Base-by-base conservation (phyloP, 2,113 vertebrate species). In the Chinchilla lanigera region DNA sequence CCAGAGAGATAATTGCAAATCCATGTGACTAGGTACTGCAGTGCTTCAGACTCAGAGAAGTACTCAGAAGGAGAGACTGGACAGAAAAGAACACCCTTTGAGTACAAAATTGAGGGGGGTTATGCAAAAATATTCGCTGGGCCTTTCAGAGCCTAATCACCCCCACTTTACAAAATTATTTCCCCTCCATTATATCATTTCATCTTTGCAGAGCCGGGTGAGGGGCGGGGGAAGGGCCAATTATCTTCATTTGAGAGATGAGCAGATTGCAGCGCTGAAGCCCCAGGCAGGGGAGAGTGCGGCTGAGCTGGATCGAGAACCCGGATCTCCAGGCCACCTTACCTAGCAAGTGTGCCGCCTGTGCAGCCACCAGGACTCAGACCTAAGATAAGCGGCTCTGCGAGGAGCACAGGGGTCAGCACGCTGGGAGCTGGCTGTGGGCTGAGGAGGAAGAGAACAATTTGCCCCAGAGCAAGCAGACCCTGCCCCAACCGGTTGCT, bases 111-210 rank as follows among this genome's bases (percentile, higher is more conserved):
- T 90, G 75, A 89, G n/a, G 56, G 11, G 54, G 38, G 60, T 97
- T 92, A 94, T 75, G 81, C 8, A 22, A 88, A 96, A 93, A 96
- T 80, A 97, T 90, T 81, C 91, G 69, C 61, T 60, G 61, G 83
- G 67, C 20, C 54, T 96, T 93, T 93, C 41, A 84, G 33, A 90
- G n/a, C 80, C 90, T 94, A 86, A 96, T 97, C 56, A 92, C 47
- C 54, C 58, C 2, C 47, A 47, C 80, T 94, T 97, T 65, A 80
- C 20, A 50, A 71, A 97, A 94, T 90, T 28, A 97, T 86, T 89
- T 92, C 69, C 71, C n/a, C 81, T 67, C 58, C 81, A 95, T 82
- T 92, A 85, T 96, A 28, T 96, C 91, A 90, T 90, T 67, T 80
- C 35, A 87, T 75, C 61, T 71, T 67, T 89, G 38, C 50, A 63